Evolutionary conservation across 2,113 vertebrate species (phyloP), one percentile per base, ranked within the genome.

Genomic region (Tursiops truncatus): DNA sequence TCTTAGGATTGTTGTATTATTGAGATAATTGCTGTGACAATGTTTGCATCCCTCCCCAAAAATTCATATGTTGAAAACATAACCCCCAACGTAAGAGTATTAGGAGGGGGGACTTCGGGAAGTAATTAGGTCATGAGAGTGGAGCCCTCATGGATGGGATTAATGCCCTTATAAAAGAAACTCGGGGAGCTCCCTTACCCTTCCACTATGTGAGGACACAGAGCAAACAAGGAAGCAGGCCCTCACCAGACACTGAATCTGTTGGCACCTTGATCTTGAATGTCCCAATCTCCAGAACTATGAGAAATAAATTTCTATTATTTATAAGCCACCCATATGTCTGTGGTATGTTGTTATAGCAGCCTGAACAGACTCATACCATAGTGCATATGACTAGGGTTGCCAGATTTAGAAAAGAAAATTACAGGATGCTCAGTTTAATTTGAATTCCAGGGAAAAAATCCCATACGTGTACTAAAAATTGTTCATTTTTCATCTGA

Each of bases 361-460:
- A 31, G 17, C 31, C 36, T 14, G 62, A 81, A 47, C 4, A 84
- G 23, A 67, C 31, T 60, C 76, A 95, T 47, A 68, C 62, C 76
- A 63, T n/a, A 82, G 76, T 26, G 10, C 47, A 14, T 36, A 25
- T 68, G 88, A 71, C 41, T 81, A 71, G 6, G 5, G 5, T 3
- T 84, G 15, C 15, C 25, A 67, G 17, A 38, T 85, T 71, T 47
- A 83, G 60, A 63, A 89, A 81, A 87, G 56, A 91, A 90, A 95
- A 87, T 65, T 79, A 38, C 6, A 92, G 38, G 21, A 82, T 36
- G 15, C 8, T 56, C 41, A 38, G 53, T 74, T 67, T 86, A 85
- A 96, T 82, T 83, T 94, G 38, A 95, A 92, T 94, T 89, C 36
- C 20, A 97, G 33, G 70, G 63, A 38, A 89, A 92, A 44, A 79